Evolutionary conservation across 2,888 invertebrate genomes (phyloP).

Genomic region (Megaustenia siamemsis): DNA sequence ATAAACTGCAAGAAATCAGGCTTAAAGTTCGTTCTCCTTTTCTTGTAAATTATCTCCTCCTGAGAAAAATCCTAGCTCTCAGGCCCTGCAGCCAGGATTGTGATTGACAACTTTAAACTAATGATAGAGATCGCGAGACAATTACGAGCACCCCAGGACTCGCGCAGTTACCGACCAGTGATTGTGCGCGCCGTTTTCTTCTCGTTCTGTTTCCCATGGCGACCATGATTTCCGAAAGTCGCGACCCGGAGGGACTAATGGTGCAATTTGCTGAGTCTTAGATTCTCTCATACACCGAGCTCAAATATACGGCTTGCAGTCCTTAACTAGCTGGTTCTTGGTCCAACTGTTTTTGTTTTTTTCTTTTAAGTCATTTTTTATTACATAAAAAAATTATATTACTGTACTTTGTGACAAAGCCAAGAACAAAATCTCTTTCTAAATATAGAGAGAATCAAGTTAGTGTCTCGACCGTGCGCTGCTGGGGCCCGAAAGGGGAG

Average conservation of each 20-base stretch:
- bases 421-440: no score
- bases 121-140: slow-evolving; percentile 22
- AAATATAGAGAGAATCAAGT: no score
- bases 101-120: slow-evolving; percentile 22
- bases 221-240: neutral
- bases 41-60: neutral
- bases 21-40: neutral
- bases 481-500: no score
- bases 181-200: neutral
- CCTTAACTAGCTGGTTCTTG: no score
- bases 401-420: no score
- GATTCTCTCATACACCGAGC: no score
- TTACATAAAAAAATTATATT: no score
- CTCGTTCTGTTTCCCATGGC: neutral
- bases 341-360: no score
- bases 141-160: slow-evolving; percentile 27
- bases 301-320: no score
- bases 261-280: slow-evolving; percentile 1
- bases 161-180: neutral
- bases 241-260: neutral
- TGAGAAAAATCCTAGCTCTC: neutral
- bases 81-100: neutral
- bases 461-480: no score
- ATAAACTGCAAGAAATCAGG: neutral
- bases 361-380: no score